Evolutionary conservation across 2,888 invertebrate genomes (phyloP).

Genomic region (Drosophila mimetica): DNA sequence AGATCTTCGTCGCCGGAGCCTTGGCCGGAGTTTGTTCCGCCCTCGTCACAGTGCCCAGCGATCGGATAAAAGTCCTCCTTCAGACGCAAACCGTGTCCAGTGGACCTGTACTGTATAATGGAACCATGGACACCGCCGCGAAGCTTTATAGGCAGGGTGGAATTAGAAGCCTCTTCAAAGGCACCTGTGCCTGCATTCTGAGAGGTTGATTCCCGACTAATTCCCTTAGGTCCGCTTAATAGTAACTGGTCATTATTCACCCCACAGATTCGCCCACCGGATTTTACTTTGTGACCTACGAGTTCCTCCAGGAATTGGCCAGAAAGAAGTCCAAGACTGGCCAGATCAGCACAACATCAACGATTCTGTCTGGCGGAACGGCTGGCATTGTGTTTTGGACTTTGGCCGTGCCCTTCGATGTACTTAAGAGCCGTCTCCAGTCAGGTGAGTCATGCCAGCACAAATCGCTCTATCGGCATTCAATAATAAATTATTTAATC

Average conservation of each 20-base stretch:
- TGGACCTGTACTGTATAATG: slow-evolving; percentile 91
- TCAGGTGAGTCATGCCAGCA: slow-evolving; percentile 87
- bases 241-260: not conserved
- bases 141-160: slow-evolving; percentile 97
- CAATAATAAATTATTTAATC: not conserved
- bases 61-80: slow-evolving; percentile 98
- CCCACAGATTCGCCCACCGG: slow-evolving; percentile 96
- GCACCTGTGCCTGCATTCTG: slow-evolving; percentile 92
- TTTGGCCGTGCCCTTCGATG: slow-evolving; percentile 98
- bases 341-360: slow-evolving; percentile 86
- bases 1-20: slow-evolving; percentile 96
- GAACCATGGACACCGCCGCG: slow-evolving; percentile 95
- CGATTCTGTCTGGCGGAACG: slow-evolving; percentile 96
- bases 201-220: slow-evolving; percentile 86
- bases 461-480: not conserved
- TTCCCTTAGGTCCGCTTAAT: not conserved
- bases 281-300: slow-evolving; percentile 98
- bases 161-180: slow-evolving; percentile 95
- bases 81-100: slow-evolving; percentile 92
- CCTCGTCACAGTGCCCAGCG: slow-evolving; percentile 98
- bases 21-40: slow-evolving; percentile 99
- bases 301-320: slow-evolving; percentile 92
- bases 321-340: slow-evolving; percentile 86
- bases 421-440: slow-evolving; percentile 97
- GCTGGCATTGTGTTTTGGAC: slow-evolving; percentile 99